Percentiles rank a stretch among this genome's conserved stretches.
Conservation (phyloP, 2,797 vertebrate species). For the Chromis chromis region DNA sequence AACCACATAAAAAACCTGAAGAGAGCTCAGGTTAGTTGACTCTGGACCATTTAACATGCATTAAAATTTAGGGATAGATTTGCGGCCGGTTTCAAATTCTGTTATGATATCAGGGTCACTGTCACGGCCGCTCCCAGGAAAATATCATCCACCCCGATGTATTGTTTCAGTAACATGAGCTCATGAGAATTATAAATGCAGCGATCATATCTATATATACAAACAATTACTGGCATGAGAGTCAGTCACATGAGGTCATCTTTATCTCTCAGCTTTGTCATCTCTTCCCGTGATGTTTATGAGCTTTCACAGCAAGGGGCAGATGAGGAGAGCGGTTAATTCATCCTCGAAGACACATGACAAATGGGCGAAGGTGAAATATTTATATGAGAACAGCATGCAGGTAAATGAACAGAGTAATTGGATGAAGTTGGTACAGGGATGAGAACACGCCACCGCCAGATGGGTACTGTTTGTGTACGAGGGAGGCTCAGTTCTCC, state of each 20-base stretch:
- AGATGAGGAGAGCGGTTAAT: constrained; percentile 47
- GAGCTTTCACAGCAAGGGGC: constrained; percentile 61
- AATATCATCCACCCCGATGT: constrained; percentile 15
- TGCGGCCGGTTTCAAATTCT: constrained; percentile 9
- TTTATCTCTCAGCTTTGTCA: constrained; percentile 31
- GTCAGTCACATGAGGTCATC: constrained; percentile 22
- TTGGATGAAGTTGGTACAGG: constrained; percentile 52
- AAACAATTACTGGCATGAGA: constrained; percentile 24
- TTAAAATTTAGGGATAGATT: constrained; percentile 11
- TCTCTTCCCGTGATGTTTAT: constrained; percentile 45
- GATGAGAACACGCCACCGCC: constrained; percentile 32
- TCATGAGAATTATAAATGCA: too few relatives aligned
- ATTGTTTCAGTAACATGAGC: constrained; percentile 16
- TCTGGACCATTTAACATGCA: constrained; percentile 11
- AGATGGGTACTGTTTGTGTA: constrained; percentile 28
- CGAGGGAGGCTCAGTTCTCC: constrained; percentile 1
- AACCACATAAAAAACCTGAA: constrained; percentile 24
- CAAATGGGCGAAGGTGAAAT: constrained; percentile 57
- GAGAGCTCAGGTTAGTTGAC: constrained; percentile 42
- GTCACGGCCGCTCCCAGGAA: constrained; percentile 21
- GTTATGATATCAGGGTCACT: constrained; percentile 31
- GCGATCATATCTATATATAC: neutral
- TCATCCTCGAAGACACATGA: constrained; percentile 54
- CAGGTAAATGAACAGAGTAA: constrained; percentile 55
- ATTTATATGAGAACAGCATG: constrained; percentile 66